A percentile compares a stretch with the other conserved stretches of the same genome.
phyloP scores from a whole-genome alignment of 2,113 vertebrate genomes.

The Myxocyprinus asiaticus region DNA sequence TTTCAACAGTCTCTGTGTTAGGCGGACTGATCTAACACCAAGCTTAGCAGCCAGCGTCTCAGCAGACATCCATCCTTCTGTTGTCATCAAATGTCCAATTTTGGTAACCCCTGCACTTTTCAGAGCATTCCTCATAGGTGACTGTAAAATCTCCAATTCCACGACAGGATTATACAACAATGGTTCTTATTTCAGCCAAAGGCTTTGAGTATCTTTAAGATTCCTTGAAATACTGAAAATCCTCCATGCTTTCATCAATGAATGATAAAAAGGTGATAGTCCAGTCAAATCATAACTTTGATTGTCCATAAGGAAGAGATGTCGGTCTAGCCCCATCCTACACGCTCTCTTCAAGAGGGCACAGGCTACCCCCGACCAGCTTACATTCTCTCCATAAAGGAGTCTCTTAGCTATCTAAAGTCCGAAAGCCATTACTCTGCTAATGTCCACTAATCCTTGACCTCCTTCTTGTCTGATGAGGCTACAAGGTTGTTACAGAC shows the following conservation, averaged over 20 bases:
- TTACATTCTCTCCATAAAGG: background rate
- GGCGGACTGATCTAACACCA: background rate
- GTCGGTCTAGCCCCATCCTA: background rate
- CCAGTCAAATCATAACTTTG: background rate
- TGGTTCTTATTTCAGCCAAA: too few relatives aligned
- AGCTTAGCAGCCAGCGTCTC: background rate
- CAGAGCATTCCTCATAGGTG: too few relatives aligned
- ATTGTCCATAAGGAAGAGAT: background rate
- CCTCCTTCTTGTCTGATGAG: too few relatives aligned
- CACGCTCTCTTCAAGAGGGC: background rate
- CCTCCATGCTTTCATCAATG: too few relatives aligned
- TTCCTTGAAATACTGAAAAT: too few relatives aligned
- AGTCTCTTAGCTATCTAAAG: background rate
- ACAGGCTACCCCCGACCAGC: background rate
- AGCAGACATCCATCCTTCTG: background rate
- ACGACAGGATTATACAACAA: too few relatives aligned
- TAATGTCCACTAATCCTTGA: too few relatives aligned
- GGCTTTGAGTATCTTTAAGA: too few relatives aligned
- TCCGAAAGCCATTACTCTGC: background rate
- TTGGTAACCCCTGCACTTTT: background rate
- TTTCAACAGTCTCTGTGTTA: too few relatives aligned
- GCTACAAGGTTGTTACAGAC: too few relatives aligned
- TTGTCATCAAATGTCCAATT: background rate
- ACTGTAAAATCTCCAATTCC: too few relatives aligned
- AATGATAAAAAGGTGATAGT: background rate